A percentile compares a stretch with the other conserved stretches of the same genome.
Conservation (phyloP, 2,113 vertebrate species). For the Platysternon megacephalum region DNA sequence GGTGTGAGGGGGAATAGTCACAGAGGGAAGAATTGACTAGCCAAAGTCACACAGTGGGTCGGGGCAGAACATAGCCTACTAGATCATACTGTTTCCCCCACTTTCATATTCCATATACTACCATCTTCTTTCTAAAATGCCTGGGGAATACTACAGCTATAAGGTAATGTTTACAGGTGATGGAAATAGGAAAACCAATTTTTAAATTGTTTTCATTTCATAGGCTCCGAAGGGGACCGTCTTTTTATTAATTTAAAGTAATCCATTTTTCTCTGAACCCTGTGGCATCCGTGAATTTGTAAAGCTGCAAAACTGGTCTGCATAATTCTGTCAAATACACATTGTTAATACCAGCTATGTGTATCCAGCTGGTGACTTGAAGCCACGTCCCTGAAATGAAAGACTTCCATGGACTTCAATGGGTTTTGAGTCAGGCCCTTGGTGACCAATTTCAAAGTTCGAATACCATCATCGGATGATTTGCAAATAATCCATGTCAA, state of each 20-base stretch:
- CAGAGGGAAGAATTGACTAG: neutral
- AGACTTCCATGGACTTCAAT: neutral
- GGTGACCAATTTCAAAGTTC: neutral
- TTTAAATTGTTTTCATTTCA: neutral
- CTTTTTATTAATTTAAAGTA: neutral
- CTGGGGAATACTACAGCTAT: neutral
- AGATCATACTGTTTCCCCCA: neutral
- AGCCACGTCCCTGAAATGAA: neutral
- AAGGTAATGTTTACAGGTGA: neutral
- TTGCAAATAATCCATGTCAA: neutral
- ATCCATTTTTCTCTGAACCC: neutral
- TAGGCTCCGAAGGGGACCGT: neutral
- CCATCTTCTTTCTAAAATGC: neutral
- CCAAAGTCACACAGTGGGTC: neutral
- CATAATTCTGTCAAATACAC: neutral
- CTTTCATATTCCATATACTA: neutral
- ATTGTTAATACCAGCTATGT: neutral
- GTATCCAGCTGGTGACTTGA: neutral
- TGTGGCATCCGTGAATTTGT: neutral
- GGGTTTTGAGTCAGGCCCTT: neutral
- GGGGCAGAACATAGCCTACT: neutral
- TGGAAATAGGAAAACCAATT: neutral
- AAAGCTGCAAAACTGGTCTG: neutral
- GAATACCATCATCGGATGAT: neutral
- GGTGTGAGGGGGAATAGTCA: neutral